Evolutionary conservation across 2,797 vertebrate genomes (phyloP).

Genomic region (Poecilia picta): DNA sequence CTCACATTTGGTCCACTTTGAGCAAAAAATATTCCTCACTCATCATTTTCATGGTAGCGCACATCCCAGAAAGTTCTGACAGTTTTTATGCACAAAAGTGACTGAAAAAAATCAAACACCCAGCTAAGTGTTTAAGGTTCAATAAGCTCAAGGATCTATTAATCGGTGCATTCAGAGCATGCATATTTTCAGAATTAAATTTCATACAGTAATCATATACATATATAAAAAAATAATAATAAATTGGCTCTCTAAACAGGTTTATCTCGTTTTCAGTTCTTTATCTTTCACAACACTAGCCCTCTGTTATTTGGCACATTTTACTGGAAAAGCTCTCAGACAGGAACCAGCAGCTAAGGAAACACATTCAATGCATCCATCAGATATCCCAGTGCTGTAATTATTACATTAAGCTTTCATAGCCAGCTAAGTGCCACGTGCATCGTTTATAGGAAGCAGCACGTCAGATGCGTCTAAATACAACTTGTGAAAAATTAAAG

Average conservation of each 20-base stretch:
- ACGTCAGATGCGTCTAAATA: constrained; percentile 45
- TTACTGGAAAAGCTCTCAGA: constrained; percentile 35
- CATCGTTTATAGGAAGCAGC: constrained; percentile 34
- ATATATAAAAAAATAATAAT: constrained; percentile 8
- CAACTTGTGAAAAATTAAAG: constrained; percentile 40
- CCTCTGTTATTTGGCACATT: constrained; percentile 71
- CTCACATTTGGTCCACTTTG: constrained; percentile 41
- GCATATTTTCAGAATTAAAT: constrained; percentile 8
- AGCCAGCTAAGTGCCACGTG: constrained; percentile 21
- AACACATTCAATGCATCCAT: constrained; percentile 23
- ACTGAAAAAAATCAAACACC: constrained; percentile 5
- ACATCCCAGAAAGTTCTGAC: constrained; percentile 7
- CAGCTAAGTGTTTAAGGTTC: constrained; percentile 18
- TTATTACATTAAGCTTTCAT: constrained; percentile 25
- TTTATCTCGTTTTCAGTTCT: constrained; percentile 19
- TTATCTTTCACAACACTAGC: constrained; percentile 27
- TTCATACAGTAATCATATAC: constrained; percentile 5
- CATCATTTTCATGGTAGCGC: not conserved
- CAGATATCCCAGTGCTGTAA: constrained; percentile 21
- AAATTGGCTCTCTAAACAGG: not conserved
- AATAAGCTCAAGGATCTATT: not conserved
- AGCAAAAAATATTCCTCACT: not conserved
- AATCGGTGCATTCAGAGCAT: constrained; percentile 19
- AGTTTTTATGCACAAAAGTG: not conserved
- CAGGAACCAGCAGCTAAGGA: constrained; percentile 22